Evolutionary conservation across 2,888 invertebrate genomes (phyloP).

Genomic region (Parthenolecanium corni): DNA sequence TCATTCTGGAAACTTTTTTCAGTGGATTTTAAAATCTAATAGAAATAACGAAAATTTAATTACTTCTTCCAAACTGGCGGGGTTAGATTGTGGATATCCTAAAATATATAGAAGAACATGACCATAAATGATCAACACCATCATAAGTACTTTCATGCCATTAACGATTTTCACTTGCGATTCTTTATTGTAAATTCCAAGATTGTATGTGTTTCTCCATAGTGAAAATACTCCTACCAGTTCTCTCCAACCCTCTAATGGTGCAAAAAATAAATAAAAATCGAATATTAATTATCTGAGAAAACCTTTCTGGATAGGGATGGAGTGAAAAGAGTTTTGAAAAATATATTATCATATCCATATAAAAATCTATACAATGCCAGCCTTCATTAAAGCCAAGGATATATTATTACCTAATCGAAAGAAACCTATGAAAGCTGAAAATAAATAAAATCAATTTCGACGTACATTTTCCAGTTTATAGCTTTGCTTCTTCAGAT

Average conservation of each 20-base stretch:
- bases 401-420: too few species aligned
- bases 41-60: not conserved
- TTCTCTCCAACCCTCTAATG: constrained; percentile 24
- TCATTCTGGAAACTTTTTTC: not conserved
- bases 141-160: constrained; percentile 31
- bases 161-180: constrained; percentile 25
- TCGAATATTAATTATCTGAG: not conserved
- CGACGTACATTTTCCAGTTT: too few species aligned
- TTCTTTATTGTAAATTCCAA: constrained; percentile 20
- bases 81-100: constrained; percentile 25
- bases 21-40: too few species aligned
- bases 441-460: too few species aligned
- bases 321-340: too few species aligned
- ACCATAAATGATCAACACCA: constrained; percentile 31
- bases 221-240: constrained; percentile 13
- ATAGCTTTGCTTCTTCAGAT: too few species aligned
- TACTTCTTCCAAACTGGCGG: constrained; percentile 21
- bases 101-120: constrained; percentile 29
- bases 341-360: not conserved
- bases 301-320: too few species aligned
- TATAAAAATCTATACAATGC: not conserved
- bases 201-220: constrained; percentile 23
- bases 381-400: too few species aligned
- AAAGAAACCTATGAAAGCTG: too few species aligned
- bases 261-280: not conserved